Conservation (phyloP, 2,113 vertebrate species). For the Typhlomys cinereus region DNA sequence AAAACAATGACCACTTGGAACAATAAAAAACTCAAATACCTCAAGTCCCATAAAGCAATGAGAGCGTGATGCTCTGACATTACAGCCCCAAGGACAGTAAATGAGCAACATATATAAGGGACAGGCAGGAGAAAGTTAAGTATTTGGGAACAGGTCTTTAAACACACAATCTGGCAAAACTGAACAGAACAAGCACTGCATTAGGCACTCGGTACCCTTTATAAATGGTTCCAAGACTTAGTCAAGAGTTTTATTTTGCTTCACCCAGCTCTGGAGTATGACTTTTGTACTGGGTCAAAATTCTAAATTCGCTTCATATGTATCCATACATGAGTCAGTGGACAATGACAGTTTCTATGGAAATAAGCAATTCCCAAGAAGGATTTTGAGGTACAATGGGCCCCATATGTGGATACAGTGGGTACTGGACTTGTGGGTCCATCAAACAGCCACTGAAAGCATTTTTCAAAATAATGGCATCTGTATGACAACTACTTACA, state of each 20-base stretch:
- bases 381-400: background rate
- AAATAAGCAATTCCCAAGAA: background rate
- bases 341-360: background rate
- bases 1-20: background rate
- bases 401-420: too few relatives aligned
- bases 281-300: background rate
- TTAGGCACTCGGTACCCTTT: background rate
- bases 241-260: constrained; percentile 6
- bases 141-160: background rate
- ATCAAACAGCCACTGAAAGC: background rate
- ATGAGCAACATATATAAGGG: background rate
- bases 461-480: background rate
- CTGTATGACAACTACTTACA: background rate
- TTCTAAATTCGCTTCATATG: background rate
- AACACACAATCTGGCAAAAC: background rate
- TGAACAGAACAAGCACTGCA: background rate
- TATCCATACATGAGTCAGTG: background rate
- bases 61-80: background rate
- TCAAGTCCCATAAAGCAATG: background rate
- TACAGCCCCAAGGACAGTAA: background rate
- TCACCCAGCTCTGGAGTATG: background rate
- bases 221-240: background rate
- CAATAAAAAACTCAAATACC: background rate
- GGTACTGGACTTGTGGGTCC: background rate
- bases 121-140: background rate